Conservation (phyloP, 2,888 invertebrate genomes). For the Dolomedes plantarius region DNA sequence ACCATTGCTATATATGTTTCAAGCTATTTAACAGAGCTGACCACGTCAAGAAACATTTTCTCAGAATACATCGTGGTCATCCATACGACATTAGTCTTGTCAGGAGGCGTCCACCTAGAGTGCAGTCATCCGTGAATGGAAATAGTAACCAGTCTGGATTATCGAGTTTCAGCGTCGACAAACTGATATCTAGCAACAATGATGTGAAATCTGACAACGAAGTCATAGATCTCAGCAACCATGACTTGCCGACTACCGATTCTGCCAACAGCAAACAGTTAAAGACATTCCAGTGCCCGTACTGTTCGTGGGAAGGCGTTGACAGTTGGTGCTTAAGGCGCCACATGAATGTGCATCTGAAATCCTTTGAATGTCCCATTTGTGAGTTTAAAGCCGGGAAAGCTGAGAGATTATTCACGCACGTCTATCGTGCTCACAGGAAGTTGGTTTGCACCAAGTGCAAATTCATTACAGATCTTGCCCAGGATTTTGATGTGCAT, state of each 20-base stretch:
- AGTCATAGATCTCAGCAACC: constrained; percentile 42
- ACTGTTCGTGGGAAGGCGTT: constrained; percentile 93
- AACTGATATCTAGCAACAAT: constrained; percentile 28
- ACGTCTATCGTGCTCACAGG: constrained; percentile 93
- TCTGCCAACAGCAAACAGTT: constrained; percentile 14
- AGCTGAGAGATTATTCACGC: constrained; percentile 91
- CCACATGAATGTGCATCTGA: constrained; percentile 93
- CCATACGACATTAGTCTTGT: constrained; percentile 82
- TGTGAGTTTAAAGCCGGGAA: constrained; percentile 96
- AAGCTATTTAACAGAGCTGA: constrained; percentile 92
- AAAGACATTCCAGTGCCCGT: constrained; percentile 89
- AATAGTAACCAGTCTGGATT: constrained; percentile 5
- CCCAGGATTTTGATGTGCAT: constrained; percentile 86
- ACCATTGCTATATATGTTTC: constrained; percentile 87
- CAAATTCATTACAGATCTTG: constrained; percentile 89
- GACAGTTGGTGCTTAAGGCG: constrained; percentile 96
- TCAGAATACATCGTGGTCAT: constrained; percentile 93
- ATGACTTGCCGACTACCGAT: constrained; percentile 24
- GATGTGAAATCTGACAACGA: constrained; percentile 26
- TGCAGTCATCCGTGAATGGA: constrained; percentile 24
- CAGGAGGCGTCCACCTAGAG: constrained; percentile 73
- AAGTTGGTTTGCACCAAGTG: constrained; percentile 93
- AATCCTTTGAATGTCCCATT: constrained; percentile 91
- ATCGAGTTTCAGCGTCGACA: constrained; percentile 49
- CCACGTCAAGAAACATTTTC: constrained; percentile 94